Conservation (phyloP, 2,888 invertebrate genomes). For the Drosophila anomalipes region DNA sequence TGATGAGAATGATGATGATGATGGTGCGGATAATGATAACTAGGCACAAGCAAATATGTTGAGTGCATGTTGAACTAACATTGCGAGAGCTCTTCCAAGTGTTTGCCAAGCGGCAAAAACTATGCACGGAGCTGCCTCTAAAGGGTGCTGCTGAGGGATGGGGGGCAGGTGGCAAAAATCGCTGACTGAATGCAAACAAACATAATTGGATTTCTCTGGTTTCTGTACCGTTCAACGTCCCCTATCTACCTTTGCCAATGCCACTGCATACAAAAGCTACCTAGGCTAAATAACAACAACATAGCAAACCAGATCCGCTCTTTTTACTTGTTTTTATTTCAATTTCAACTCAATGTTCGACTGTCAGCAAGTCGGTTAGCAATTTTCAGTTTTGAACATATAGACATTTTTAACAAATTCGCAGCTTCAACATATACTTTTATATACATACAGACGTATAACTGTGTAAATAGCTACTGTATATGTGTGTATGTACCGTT, state of each 20-base stretch:
- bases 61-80: constrained; percentile 80
- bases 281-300: constrained; percentile 20
- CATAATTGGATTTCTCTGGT: constrained; percentile 81
- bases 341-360: constrained; percentile 64
- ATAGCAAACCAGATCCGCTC: constrained; percentile 6
- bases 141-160: constrained; percentile 9
- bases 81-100: constrained; percentile 75
- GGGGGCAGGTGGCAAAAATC: constrained; percentile 60
- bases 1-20: constrained; percentile 34
- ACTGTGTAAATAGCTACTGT: neutral
- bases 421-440: constrained; percentile 48
- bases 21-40: constrained; percentile 30
- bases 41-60: constrained; percentile 73
- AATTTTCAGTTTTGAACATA: constrained; percentile 77
- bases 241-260: constrained; percentile 15
- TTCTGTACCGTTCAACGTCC: constrained; percentile 35
- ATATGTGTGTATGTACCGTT: constrained; percentile 33
- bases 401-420: constrained; percentile 78
- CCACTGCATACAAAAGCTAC: constrained; percentile 34
- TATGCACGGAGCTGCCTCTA: constrained; percentile 33
- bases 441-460: constrained; percentile 1
- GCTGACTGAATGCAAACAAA: constrained; percentile 81
- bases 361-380: constrained; percentile 63
- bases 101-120: constrained; percentile 72
- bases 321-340: constrained; percentile 70